Conservation (phyloP, 2,797 vertebrate genomes). For the Pseudochaenichthys georgianus region DNA sequence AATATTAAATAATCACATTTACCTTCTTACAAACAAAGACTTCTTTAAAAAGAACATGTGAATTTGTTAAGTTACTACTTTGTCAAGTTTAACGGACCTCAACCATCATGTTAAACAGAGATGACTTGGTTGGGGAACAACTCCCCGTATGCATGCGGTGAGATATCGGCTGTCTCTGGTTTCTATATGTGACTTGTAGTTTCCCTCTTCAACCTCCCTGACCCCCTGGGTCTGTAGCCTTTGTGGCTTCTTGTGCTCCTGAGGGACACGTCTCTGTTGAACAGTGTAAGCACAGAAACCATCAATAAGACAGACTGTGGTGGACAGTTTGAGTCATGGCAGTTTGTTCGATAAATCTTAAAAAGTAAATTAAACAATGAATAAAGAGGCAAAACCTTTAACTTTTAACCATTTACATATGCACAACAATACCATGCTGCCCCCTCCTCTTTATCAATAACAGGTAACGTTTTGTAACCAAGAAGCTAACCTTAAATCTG, state of each 20-base stretch:
- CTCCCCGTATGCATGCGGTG: neutral
- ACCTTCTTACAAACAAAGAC: neutral
- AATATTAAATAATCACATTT: neutral
- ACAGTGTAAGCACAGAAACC: slow-evolving; percentile 11
- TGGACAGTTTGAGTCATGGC: slow-evolving; percentile 21
- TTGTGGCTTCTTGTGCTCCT: slow-evolving; percentile 6
- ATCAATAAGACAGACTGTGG: slow-evolving; percentile 8
- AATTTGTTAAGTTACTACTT: neutral
- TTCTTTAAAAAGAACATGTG: neutral
- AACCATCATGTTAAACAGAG: neutral
- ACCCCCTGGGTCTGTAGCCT: slow-evolving; percentile 3
- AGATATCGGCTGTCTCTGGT: neutral
- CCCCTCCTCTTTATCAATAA: slow-evolving; percentile 1
- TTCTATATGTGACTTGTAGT: neutral
- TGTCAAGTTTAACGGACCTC: neutral
- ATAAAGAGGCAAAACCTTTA: slow-evolving; percentile 24
- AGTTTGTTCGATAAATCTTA: slow-evolving; percentile 22
- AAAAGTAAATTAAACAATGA: slow-evolving; percentile 22
- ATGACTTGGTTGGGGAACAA: neutral
- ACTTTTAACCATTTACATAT: slow-evolving; percentile 7
- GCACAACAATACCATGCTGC: neutral
- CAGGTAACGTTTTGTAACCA: slow-evolving; percentile 16
- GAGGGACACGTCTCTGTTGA: slow-evolving; percentile 17
- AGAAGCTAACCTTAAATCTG: slow-evolving; percentile 7
- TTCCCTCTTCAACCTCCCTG: neutral